A percentile compares a stretch with the other conserved stretches of the same genome.
Evolutionary conservation across 2,797 vertebrate species (phyloP).

Genomic region (Morus bassanus): DNA sequence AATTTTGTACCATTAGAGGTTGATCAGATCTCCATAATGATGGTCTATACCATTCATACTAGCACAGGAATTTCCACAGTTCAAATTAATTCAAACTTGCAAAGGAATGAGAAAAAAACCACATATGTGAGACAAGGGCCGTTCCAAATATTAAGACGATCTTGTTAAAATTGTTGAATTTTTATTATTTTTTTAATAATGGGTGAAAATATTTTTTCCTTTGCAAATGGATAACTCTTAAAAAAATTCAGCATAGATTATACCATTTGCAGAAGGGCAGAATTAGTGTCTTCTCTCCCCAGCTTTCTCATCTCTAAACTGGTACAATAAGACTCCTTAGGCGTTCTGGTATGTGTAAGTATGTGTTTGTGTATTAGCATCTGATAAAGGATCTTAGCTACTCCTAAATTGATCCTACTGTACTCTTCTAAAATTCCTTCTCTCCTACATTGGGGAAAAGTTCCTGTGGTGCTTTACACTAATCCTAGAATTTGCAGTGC

Average conservation of each 20-base stretch:
- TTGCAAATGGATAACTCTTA: neutral
- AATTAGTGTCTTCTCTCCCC: neutral
- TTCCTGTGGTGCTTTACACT: neutral
- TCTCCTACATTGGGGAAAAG: neutral
- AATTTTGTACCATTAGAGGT: neutral
- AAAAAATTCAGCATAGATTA: neutral
- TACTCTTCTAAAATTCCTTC: neutral
- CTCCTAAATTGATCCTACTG: neutral
- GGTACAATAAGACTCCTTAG: neutral
- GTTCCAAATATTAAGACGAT: neutral
- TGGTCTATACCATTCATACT: neutral
- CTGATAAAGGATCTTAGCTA: neutral
- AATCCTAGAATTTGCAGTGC: neutral
- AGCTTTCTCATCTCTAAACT: neutral
- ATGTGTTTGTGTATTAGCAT: neutral
- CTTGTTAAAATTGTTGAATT: neutral
- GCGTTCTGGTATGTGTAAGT: neutral
- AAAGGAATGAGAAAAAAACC: neutral
- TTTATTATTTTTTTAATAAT: neutral
- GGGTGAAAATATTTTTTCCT: neutral
- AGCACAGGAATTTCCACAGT: neutral
- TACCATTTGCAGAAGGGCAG: neutral
- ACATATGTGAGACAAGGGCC: neutral
- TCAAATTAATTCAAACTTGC: neutral
- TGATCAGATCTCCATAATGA: neutral